A percentile compares a stretch with the other conserved stretches of the same genome.
phyloP scores from a whole-genome alignment of 1,140 invertebrate genomes.

The Limonius californicus region DNA sequence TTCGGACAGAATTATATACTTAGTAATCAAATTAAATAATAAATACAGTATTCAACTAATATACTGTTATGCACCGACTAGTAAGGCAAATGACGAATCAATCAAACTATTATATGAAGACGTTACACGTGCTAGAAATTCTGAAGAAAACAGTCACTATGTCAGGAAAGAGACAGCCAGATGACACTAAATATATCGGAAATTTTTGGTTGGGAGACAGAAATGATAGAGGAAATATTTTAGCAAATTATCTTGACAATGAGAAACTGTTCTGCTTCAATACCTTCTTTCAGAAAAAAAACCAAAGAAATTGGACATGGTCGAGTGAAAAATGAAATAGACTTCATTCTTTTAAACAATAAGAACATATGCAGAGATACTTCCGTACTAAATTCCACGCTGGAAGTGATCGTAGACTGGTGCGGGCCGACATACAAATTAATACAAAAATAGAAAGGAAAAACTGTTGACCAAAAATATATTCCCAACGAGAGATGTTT shows the following conservation, averaged over 20 bases:
- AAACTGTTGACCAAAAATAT: too few relatives aligned
- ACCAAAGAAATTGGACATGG: neutral
- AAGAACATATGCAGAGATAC: neutral
- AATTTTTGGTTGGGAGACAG: neutral
- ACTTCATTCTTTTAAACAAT: neutral
- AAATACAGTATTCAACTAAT: too few relatives aligned
- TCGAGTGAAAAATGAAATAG: constrained; percentile 3
- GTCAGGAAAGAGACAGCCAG: neutral
- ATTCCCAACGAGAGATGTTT: too few relatives aligned
- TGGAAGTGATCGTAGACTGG: too few relatives aligned
- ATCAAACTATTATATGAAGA: constrained; percentile 10
- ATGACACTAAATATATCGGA: constrained; percentile 4
- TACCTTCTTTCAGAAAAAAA: neutral
- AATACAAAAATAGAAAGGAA: too few relatives aligned
- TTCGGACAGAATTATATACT: constrained; percentile 9
- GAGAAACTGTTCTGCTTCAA: neutral
- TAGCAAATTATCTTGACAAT: neutral
- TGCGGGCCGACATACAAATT: too few relatives aligned
- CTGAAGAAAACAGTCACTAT: neutral
- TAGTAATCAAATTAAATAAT: constrained; percentile 3
- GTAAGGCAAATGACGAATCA: neutral
- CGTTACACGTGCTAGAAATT: neutral
- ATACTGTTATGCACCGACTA: too few relatives aligned
- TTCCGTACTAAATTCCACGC: too few relatives aligned
- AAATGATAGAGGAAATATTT: neutral